A percentile compares a stretch with the other conserved stretches of the same genome.
These are phyloP conservation scores for Theodoxus fluviatilis DNA, from an alignment of 2,888 invertebrate genomes.

Conservation along the genomic window DNA sequence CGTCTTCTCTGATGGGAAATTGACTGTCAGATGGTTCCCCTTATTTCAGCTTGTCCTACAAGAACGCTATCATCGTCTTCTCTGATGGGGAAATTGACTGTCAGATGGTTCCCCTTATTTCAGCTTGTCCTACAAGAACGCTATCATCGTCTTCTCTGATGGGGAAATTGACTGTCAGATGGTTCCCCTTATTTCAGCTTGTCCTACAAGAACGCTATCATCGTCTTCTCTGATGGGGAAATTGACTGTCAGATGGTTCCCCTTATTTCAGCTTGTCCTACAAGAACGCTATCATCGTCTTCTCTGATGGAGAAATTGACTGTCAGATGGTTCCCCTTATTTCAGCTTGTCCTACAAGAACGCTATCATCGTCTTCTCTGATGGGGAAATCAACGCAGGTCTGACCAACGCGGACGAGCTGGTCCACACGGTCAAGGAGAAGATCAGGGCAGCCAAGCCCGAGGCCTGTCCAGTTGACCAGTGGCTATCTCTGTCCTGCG, in stretches of 20 bases:
- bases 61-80: too few species aligned
- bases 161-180: too few species aligned
- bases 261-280: slow-evolving; percentile 34
- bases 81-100: too few species aligned
- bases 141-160: too few species aligned
- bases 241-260: slow-evolving; percentile 48
- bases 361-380: slow-evolving; percentile 56
- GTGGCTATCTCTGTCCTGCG: slow-evolving; percentile 54
- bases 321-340: slow-evolving; percentile 29
- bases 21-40: too few species aligned
- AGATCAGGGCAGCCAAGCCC: slow-evolving; percentile 43
- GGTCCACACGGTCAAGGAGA: slow-evolving; percentile 47
- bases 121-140: too few species aligned
- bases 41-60: too few species aligned
- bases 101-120: too few species aligned
- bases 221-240: slow-evolving; percentile 57
- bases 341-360: slow-evolving; percentile 43
- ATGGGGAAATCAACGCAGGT: slow-evolving; percentile 59
- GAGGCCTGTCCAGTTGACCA: slow-evolving; percentile 47
- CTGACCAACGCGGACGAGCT: slow-evolving; percentile 44
- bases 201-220: slow-evolving; percentile 45
- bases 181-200: slow-evolving; percentile 32
- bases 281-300: slow-evolving; percentile 51
- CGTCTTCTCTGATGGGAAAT: too few species aligned
- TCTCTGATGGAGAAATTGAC: slow-evolving; percentile 59